Percentiles rank a stretch among this genome's conserved stretches.
These are phyloP conservation scores for Agelastica alni DNA, from an alignment of 2,888 invertebrate genomes.

Conservation along the genomic window DNA sequence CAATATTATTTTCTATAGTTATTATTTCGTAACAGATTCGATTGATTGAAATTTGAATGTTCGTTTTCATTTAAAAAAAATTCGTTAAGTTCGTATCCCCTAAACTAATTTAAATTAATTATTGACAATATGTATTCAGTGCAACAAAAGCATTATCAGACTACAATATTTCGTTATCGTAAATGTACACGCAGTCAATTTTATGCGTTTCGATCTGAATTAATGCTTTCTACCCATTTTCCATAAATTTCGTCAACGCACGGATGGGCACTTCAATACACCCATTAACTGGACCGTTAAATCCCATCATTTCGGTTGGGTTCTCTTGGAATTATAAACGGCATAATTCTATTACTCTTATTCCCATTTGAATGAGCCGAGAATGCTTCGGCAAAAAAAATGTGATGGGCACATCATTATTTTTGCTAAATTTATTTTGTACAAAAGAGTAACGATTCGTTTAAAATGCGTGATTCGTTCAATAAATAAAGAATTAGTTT, in stretches of 20 bases:
- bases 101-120: background rate
- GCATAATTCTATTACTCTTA: conserved; percentile 20
- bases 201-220: conserved; percentile 23
- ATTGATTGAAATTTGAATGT: no score
- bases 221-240: conserved; percentile 21
- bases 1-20: no score
- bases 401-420: no score
- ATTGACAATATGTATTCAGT: background rate
- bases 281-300: conserved; percentile 22
- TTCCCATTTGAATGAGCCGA: conserved; percentile 12
- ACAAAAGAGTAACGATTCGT: no score
- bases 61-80: no score
- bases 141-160: conserved; percentile 35
- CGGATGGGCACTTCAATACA: conserved; percentile 17
- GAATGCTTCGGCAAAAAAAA: background rate
- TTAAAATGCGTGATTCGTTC: no score
- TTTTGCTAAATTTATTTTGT: no score
- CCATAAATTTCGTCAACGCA: conserved; percentile 21
- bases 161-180: conserved; percentile 37
- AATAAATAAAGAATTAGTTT: no score
- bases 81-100: no score
- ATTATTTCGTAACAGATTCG: no score
- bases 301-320: conserved; percentile 16
- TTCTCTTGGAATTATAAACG: conserved; percentile 18
- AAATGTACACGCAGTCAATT: conserved; percentile 37